Percentiles rank a stretch among this genome's conserved stretches.
phyloP scores from a whole-genome alignment of 2,113 vertebrate genomes.

The Nibea albiflora region DNA sequence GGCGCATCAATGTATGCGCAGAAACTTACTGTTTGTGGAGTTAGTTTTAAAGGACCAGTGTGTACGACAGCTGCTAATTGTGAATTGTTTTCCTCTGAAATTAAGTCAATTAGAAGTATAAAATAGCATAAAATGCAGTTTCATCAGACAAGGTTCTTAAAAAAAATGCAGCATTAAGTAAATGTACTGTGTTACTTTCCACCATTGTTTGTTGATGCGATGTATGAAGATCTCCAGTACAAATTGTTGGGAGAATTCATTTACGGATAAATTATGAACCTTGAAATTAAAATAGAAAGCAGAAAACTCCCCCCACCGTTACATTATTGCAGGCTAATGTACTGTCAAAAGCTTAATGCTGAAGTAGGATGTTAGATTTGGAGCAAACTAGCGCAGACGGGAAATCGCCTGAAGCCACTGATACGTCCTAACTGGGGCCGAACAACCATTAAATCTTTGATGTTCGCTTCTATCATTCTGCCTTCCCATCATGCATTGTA shows the following conservation, averaged over 20 bases:
- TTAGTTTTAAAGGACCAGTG: too few species aligned
- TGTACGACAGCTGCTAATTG: too few species aligned
- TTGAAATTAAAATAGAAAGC: slow-evolving; percentile 37
- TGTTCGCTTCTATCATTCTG: slow-evolving; percentile 68
- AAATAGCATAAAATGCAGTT: background rate
- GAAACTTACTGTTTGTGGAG: too few species aligned
- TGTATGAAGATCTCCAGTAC: slow-evolving; percentile 1
- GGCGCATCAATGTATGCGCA: too few species aligned
- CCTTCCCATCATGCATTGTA: slow-evolving; percentile 53
- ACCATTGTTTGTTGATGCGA: background rate
- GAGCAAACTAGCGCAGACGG: slow-evolving; percentile 32
- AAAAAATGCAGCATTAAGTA: background rate
- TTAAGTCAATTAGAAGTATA: too few species aligned
- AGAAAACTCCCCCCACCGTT: background rate
- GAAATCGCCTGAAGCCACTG: slow-evolving; percentile 49
- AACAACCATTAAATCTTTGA: slow-evolving; percentile 69
- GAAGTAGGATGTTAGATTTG: slow-evolving; percentile 42
- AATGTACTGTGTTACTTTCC: background rate
- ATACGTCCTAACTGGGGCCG: slow-evolving; percentile 53
- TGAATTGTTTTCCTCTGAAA: too few species aligned
- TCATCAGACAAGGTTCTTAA: background rate
- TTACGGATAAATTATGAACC: slow-evolving; percentile 42
- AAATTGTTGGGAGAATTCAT: background rate
- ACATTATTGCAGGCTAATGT: slow-evolving; percentile 27
- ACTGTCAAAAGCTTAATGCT: slow-evolving; percentile 23